phyloP scores from a whole-genome alignment of 2,888 invertebrate species.

The Parascotia fuliginaria region DNA sequence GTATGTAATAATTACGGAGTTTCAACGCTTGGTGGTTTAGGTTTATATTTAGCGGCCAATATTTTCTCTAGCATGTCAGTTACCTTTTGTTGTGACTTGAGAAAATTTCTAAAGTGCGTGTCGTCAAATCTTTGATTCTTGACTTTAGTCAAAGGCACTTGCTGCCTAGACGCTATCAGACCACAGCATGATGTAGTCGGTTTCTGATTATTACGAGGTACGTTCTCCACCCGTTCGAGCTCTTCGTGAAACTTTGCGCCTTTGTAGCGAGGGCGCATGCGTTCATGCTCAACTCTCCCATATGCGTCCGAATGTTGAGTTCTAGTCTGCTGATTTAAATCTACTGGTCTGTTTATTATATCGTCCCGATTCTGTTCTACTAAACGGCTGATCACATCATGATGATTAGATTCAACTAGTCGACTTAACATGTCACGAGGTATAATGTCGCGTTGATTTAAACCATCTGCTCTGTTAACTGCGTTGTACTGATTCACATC shows the following conservation, averaged over 20 bases:
- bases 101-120: constrained; percentile 65
- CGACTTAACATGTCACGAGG: constrained; percentile 3
- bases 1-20: constrained; percentile 19
- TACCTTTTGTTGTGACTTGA: constrained; percentile 75
- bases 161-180: constrained; percentile 56
- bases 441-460: constrained; percentile 1
- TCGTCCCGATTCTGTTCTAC: not conserved
- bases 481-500: not conserved
- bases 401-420: constrained; percentile 2
- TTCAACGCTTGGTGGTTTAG: constrained; percentile 54
- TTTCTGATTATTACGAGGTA: constrained; percentile 31
- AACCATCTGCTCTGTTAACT: not conserved
- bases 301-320: constrained; percentile 3
- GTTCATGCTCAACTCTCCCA: constrained; percentile 13
- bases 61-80: constrained; percentile 72
- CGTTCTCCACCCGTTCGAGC: constrained; percentile 28
- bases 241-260: constrained; percentile 60
- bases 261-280: constrained; percentile 21
- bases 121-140: constrained; percentile 58
- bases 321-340: not conserved
- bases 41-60: constrained; percentile 58
- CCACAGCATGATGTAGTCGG: constrained; percentile 34
- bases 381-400: not conserved
- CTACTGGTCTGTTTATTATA: not conserved
- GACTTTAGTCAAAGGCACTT: constrained; percentile 53